Base-by-base conservation (phyloP, 2,888 invertebrate genomes). In the Opisthograptis luteolata region DNA sequence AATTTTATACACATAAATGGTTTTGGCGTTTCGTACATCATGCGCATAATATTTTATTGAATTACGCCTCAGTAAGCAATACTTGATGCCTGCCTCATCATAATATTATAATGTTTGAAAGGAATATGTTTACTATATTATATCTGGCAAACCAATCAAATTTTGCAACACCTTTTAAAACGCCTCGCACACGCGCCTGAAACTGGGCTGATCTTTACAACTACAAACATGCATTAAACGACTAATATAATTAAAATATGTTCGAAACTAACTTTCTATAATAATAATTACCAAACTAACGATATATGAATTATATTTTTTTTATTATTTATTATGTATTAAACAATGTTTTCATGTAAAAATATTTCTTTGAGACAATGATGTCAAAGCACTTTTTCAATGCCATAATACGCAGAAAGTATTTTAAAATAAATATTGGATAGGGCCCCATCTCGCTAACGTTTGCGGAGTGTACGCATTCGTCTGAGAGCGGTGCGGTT, bases 231-330 rank as follows among this genome's bases (percentile, higher is more conserved):
- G 86, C 84, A 88, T 83, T 87, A 85, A 85, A 84, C 72, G 66
- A 76, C 84, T 87, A 86, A n/a, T n/a, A n/a, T n/a, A n/a, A 81
- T 85, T 88, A 86, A 86, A 87, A 86, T 87, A 87, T 81, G 76
- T 73, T 83, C 73, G 83, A 63, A 78, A 80, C 86, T 85, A 87
- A 86, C 75, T 71, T 71, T 68, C 79, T 86, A 87, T 71, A 78
- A 75, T 84, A 86, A 87, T 71, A 78, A 75, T 84, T 86, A 87
- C 66, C 65, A 84, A 85, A 84, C 88, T 89, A 86, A 86, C 81
- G 76, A 86, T 87, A 88, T 84, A 85, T 71, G 51, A 54, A 52
- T 79, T 77, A 68, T 68, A 57, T 72, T 76, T 74, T 73, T 79
- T 81, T 79, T 76, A 71, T 53, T n/a, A n/a, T n/a, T n/a, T n/a